Conservation (phyloP, 1,140 invertebrate genomes). For the Bursaphelenchus mucronatus region DNA sequence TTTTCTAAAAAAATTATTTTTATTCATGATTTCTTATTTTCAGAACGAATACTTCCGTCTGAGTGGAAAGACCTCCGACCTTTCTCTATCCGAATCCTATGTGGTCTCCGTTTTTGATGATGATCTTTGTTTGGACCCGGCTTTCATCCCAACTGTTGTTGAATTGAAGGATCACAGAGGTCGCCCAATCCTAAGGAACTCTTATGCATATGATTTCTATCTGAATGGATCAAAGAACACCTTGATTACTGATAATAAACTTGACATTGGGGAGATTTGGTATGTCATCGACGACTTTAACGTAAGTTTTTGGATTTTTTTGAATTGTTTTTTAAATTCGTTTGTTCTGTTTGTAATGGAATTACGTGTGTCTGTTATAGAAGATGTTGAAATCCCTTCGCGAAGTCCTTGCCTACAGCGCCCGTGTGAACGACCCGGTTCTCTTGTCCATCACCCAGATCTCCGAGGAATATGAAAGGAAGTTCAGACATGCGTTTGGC, state of each 20-base stretch:
- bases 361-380: constrained; percentile 13
- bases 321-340: neutral
- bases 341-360: neutral
- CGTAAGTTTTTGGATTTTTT: constrained; percentile 37
- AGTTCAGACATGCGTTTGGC: constrained; percentile 35
- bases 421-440: constrained; percentile 21
- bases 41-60: constrained; percentile 43
- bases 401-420: constrained; percentile 24
- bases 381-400: constrained; percentile 35
- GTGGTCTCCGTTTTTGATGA: constrained; percentile 48
- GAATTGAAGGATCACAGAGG: constrained; percentile 49
- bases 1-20: neutral
- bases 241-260: constrained; percentile 36
- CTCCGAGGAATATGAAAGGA: constrained; percentile 29
- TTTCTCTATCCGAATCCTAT: constrained; percentile 33
- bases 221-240: constrained; percentile 42
- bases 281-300: constrained; percentile 53
- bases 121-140: constrained; percentile 43
- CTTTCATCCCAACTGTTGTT: constrained; percentile 44
- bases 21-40: constrained; percentile 3
- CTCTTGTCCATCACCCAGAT: constrained; percentile 25
- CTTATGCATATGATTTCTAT: constrained; percentile 56
- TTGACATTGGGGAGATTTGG: constrained; percentile 49
- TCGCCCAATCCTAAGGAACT: constrained; percentile 46
- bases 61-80: constrained; percentile 18